Evolutionary conservation across 2,113 vertebrate species (phyloP), one percentile per base, ranked within the genome.

Genomic region (Pantherophis guttatus): DNA sequence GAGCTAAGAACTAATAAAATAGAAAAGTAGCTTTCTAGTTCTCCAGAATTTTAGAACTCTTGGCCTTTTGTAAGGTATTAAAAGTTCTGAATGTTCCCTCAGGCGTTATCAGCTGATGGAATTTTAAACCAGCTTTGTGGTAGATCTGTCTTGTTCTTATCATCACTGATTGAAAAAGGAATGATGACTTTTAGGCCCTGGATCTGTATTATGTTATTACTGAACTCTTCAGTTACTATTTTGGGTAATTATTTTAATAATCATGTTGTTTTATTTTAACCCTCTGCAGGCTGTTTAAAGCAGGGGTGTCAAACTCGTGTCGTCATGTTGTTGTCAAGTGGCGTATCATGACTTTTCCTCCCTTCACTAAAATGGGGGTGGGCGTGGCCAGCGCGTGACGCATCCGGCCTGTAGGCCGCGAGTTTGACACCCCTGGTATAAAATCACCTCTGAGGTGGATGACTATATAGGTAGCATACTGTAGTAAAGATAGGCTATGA

Each of bases 351-450:
- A 59, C 23, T 24, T 59, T 59, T 59, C 8, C 2, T 9, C 23
- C 58, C 8, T 59, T 59, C 23, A 2, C 23, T 59, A 59, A 59
- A 59, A 24, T 21, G 8, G 23, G 7, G 58, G 2, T 8, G 57
- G 57, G 57, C 57, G 5, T 58, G 19, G 57, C 57, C 57, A 24
- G 19, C 7, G 1, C 0, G 8, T 59, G 58, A 59, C 0, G 23
- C 58, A 59, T 59, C 58, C 0, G 23, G 8, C 0, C 23, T 0
- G 2, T 8, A 6, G 58, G 21, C 23, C 8, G 8, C 2, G 2
- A 59, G 23, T 59, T 59, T 59, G 58, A 23, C 58, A 8, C 21
- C 23, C 58, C 21, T 24, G 58, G 8, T 24, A 23, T 59, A 81
- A 17, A 39, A 17, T 81, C 33, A 3, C 33, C 17, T 81, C 17